phyloP scores from a whole-genome alignment of 2,888 invertebrate genomes.

The Cryptophagus acutangulus region DNA sequence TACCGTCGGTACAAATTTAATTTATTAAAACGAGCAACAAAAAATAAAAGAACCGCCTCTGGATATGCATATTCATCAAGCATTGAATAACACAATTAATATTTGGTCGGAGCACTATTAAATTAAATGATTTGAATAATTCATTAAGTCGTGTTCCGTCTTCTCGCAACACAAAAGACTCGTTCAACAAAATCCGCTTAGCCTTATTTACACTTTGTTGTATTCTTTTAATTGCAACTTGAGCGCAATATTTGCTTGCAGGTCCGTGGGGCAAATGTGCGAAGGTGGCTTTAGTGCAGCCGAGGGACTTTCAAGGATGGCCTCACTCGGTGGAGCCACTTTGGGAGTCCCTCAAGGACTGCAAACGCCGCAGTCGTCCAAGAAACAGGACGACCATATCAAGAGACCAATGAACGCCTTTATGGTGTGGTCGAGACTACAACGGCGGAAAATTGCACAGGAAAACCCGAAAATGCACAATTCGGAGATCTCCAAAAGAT shows the following conservation, averaged over 20 bases:
- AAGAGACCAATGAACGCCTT: constrained; percentile 98
- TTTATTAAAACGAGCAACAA: no score
- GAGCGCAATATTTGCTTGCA: no score
- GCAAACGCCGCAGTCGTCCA: constrained; percentile 53
- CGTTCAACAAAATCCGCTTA: no score
- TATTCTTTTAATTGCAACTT: no score
- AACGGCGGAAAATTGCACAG: constrained; percentile 91
- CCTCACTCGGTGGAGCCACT: constrained; percentile 52
- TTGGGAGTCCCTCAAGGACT: constrained; percentile 56
- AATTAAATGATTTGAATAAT: constrained; percentile 1
- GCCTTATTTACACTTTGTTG: no score
- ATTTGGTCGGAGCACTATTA: neutral
- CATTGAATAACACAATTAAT: no score
- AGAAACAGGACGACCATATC: constrained; percentile 79
- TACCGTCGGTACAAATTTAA: no score
- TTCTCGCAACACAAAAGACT: no score
- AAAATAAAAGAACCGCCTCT: no score
- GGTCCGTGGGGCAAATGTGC: constrained; percentile 56
- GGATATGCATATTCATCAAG: no score
- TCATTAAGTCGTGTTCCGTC: no score
- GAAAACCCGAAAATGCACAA: constrained; percentile 99
- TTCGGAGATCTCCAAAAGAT: constrained; percentile 90
- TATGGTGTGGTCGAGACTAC: constrained; percentile 95
- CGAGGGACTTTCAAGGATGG: constrained; percentile 58
- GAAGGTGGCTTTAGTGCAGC: constrained; percentile 61